Evolutionary conservation across 2,113 vertebrate species (phyloP).

Genomic region (Ceuthmochares aereus): DNA sequence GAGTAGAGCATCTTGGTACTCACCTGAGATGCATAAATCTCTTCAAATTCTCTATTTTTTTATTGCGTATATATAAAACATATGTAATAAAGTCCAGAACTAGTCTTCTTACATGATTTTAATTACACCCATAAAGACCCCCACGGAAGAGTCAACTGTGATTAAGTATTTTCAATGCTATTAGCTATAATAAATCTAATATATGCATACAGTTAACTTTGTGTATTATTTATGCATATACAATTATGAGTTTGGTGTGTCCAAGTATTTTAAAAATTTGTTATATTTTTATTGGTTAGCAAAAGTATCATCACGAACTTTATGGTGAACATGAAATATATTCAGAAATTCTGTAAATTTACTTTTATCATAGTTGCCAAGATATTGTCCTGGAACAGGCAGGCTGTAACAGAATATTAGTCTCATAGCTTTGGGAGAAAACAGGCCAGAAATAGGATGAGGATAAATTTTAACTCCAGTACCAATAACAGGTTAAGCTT

Average conservation of each 20-base stretch:
- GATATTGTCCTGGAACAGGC: background rate
- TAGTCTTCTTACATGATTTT: conserved; percentile 48
- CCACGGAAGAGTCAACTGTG: conserved; percentile 27
- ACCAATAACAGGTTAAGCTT: background rate
- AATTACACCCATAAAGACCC: conserved; percentile 44
- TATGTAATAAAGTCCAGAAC: conserved; percentile 59
- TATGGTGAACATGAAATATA: background rate
- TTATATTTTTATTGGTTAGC: background rate
- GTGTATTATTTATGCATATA: background rate
- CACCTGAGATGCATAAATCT: conserved; percentile 39
- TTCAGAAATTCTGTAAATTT: background rate
- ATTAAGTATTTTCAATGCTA: conserved; percentile 22
- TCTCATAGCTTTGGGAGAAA: background rate
- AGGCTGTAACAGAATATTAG: rapidly evolving
- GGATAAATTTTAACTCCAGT: background rate
- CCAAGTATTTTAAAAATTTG: background rate
- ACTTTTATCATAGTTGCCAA: background rate
- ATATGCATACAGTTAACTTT: background rate
- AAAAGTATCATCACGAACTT: background rate
- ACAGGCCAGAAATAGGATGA: background rate
- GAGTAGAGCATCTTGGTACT: background rate
- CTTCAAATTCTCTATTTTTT: conserved; percentile 41
- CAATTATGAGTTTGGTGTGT: background rate
- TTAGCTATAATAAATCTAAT: background rate
- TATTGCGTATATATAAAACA: conserved; percentile 66